Evolutionary conservation across 2,888 invertebrate genomes (phyloP).

Genomic region (Oegoconia quadripuncta): DNA sequence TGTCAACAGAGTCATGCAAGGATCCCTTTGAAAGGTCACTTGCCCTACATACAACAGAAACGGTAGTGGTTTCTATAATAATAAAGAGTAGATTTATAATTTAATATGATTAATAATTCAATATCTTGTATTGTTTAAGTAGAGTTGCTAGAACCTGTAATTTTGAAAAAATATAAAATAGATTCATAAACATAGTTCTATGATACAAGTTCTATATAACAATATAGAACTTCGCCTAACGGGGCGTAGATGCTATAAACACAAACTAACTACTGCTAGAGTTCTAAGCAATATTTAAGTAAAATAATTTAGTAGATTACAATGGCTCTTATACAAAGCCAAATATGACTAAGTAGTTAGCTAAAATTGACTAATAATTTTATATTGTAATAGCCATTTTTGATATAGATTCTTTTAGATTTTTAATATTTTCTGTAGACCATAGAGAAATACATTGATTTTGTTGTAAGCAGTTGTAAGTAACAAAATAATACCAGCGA

Average conservation of each 20-base stretch:
- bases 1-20: constrained; percentile 69
- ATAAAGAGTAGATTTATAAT: constrained; percentile 63
- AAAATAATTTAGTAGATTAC: constrained; percentile 50
- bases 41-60: constrained; percentile 56
- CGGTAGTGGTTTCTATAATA: constrained; percentile 68
- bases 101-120: constrained; percentile 47
- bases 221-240: constrained; percentile 69
- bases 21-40: constrained; percentile 61
- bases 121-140: constrained; percentile 54
- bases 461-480: constrained; percentile 3
- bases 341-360: constrained; percentile 55
- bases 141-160: constrained; percentile 75
- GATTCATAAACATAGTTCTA: constrained; percentile 43
- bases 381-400: constrained; percentile 21
- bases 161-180: constrained; percentile 55
- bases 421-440: constrained; percentile 47
- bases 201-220: constrained; percentile 62
- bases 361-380: constrained; percentile 41
- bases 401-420: constrained; percentile 32
- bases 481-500: background rate
- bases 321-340: constrained; percentile 54
- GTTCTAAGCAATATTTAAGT: constrained; percentile 44
- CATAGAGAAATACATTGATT: constrained; percentile 30
- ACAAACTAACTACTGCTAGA: constrained; percentile 57
- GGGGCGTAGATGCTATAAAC: constrained; percentile 76